These are phyloP conservation scores for Scomber japonicus DNA, from an alignment of 2,113 vertebrate genomes.

Conservation along the genomic window DNA sequence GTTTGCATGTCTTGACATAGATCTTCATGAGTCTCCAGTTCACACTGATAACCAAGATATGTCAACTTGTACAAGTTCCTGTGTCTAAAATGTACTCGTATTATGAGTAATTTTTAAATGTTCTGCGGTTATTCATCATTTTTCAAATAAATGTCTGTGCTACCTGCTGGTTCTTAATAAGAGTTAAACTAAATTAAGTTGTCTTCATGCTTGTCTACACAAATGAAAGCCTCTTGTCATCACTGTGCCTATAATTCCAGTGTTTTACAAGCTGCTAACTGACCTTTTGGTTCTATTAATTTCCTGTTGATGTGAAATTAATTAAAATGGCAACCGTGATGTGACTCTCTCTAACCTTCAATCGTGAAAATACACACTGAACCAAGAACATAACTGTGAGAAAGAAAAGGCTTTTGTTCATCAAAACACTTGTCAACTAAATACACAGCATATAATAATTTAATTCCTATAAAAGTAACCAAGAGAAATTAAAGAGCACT, in stretches of 20 bases:
- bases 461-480: no score
- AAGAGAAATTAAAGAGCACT: not conserved
- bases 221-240: constrained; percentile 6
- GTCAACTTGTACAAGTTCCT: not conserved
- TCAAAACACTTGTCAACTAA: not conserved
- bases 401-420: not conserved
- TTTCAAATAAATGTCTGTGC: not conserved
- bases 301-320: constrained; percentile 57
- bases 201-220: not conserved
- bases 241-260: not conserved
- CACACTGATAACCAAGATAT: not conserved
- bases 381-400: not conserved
- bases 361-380: constrained; percentile 37
- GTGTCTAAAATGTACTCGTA: constrained; percentile 4
- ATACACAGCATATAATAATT: no score
- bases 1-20: not conserved
- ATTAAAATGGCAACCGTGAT: constrained; percentile 42
- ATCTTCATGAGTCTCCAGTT: not conserved
- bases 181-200: not conserved
- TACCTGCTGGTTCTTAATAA: not conserved
- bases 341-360: constrained; percentile 31
- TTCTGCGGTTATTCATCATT: not conserved
- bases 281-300: constrained; percentile 38
- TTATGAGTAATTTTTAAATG: not conserved
- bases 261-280: constrained; percentile 38